Base-by-base conservation (phyloP, 2,888 invertebrate genomes). In the Leptopilina myrica region DNA sequence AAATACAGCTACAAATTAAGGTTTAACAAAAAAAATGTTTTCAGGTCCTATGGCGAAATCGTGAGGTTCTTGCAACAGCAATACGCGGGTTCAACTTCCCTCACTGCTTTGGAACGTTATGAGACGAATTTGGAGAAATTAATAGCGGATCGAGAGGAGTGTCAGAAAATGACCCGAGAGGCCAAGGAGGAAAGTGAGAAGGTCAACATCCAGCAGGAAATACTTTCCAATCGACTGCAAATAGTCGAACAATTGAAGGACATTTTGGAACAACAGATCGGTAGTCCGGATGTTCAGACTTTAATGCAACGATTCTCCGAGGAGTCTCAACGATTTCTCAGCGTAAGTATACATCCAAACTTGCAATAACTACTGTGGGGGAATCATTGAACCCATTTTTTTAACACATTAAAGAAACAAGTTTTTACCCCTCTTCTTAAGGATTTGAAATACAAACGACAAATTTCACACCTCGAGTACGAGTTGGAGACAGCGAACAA, bases 261-360 rank as follows among this genome's bases (percentile, higher is more conserved):
- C 64, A 89, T 91, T 76, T 79, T 91, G 7, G 91, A 91, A 65
- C 87, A 90, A 76, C 89, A 90, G 79, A 91, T 91, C 56, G 91
- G 91, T 4, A 86, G 83, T 49, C 81, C 82, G 3, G 85, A 86
- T 8, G 87, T 90, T 0, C 86, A 90, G 43, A 86, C 85, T 49
- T 82, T 90, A 11, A 85, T 91, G 85, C 87, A 88, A 33, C 86
- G 82, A 46, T 91, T 90, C 79, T 89, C 90, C 0, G 89, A 86
- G 78, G 84, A 86, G 76, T 89, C 89, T 14, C 89, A 89, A 40
- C 86, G 84, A 53, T 82, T 83, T n/a, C 78, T 90, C 5, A 85
- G 85, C 64, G 91, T 89, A 86, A 79, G 80, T 78, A 9, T 73
- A 14, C 6, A 14, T 43, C 26, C 14, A 33, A 33, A 33, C 33